These are phyloP conservation scores for Fregata magnificens DNA, from an alignment of 2,113 vertebrate species.

Conservation along the genomic window DNA sequence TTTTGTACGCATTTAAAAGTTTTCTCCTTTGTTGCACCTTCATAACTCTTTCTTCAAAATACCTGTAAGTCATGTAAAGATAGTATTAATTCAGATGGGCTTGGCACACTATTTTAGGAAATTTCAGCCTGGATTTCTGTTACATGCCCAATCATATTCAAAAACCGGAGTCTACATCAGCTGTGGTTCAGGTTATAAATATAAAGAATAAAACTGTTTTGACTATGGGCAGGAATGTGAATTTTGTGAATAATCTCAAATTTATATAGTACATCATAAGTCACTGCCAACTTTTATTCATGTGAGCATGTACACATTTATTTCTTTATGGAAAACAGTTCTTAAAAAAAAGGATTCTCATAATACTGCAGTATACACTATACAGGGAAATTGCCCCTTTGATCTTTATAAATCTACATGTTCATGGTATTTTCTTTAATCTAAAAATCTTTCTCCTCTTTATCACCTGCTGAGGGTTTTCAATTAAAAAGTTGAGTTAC, in stretches of 20 bases:
- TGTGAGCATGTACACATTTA: neutral
- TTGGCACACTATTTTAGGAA: neutral
- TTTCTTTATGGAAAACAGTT: neutral
- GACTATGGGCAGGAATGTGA: neutral
- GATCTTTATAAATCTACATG: neutral
- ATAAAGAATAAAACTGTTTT: neutral
- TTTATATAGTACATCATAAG: neutral
- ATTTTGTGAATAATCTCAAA: neutral
- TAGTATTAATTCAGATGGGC: neutral
- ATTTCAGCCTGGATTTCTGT: neutral
- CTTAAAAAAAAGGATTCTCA: neutral
- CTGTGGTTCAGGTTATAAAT: neutral
- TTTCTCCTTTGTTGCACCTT: neutral
- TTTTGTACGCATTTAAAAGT: neutral
- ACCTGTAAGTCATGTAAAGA: neutral
- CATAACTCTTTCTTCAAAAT: neutral
- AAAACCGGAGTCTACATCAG: neutral
- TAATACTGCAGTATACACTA: neutral
- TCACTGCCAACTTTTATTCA: constrained; percentile 2
- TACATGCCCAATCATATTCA: neutral
- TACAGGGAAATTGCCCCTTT: neutral
- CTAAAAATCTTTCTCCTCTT: neutral
- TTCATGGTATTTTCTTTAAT: neutral
- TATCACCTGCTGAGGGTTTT: neutral
- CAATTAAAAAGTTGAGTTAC: neutral